Evolutionary conservation across 1,140 invertebrate species (phyloP), one percentile per base, ranked within the genome.

Genomic region (Leptestheria dahalacensis): DNA sequence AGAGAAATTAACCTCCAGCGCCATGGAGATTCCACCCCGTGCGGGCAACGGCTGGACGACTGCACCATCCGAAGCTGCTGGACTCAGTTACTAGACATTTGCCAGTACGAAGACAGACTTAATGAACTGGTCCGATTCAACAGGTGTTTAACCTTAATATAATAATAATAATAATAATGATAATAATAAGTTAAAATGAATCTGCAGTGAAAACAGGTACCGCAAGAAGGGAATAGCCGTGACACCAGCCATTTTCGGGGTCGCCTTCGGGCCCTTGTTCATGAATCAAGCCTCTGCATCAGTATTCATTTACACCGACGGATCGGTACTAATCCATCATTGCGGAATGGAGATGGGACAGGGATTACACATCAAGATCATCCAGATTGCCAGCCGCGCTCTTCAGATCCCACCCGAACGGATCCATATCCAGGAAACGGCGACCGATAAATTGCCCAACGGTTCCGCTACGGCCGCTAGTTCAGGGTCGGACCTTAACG

Each of bases 331-430:
- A 2, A 66, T 97, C n/a, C 82, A 81, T 26, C 91, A 96, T 69
- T 89, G 88, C 48, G 93, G 92, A 21, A 85, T 85, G 15, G 93
- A 97, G 77, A 97, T 97, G 85, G 94, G 94, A 0, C 93, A 97
- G 74, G 94, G 93, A 1, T 72, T 97, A 0, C 87, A 96, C 66
- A 97, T 90, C 0, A 97, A 96, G 75, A 91, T 94, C 83, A 84
- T 93, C 60, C 90, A 95, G 78, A 80, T 89, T 28, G 84, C 85
- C 0, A 85, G 85, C 50, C 75, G 83, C 63, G 78, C 77, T 2
- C 73, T 97, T 1, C 80, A 78, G 29, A 81, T 95, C 18, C 78
- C 87, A 26, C 69, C 78, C 11, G 79, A 82, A 0, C 81, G 84
- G 67, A 91, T 97, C 66, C 83, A 92, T 68, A 90, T 94, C 23